Percentiles rank a stretch among this genome's conserved stretches.
Conservation (phyloP, 1,140 invertebrate genomes). For the Conus betulinus region DNA sequence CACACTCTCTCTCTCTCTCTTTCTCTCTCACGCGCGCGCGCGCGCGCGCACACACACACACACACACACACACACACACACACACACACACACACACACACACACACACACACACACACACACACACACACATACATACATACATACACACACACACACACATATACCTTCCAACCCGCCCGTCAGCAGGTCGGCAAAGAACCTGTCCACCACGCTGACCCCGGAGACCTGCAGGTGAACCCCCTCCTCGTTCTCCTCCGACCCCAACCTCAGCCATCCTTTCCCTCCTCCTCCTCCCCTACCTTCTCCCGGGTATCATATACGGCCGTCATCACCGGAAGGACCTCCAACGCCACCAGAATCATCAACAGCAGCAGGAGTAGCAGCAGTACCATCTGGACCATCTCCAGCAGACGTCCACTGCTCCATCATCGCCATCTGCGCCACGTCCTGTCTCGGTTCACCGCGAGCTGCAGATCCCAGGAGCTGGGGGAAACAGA, state of each 20-base stretch:
- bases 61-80: conserved; percentile 7
- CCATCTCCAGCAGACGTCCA: background rate
- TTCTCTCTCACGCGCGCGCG: background rate
- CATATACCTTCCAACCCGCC: background rate
- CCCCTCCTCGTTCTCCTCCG: background rate
- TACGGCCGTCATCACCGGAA: background rate
- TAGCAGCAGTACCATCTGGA: background rate
- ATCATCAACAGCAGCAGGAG: no score
- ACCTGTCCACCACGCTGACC: background rate
- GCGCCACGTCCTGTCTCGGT: no score
- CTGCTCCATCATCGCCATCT: no score
- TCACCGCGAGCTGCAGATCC: no score
- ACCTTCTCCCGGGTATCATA: no score
- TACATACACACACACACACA: background rate
- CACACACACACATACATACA: background rate
- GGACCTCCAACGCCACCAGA: background rate
- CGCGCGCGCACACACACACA: background rate
- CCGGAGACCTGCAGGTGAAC: conserved; percentile 2
- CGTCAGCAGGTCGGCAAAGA: background rate
- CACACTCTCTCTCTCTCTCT: background rate
- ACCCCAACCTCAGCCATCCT: background rate
- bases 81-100: background rate
- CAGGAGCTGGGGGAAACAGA: no score
- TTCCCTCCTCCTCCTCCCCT: background rate
- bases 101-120: background rate